These are phyloP conservation scores for Pyralis farinalis DNA, from an alignment of 2,888 invertebrate species.

Conservation along the genomic window DNA sequence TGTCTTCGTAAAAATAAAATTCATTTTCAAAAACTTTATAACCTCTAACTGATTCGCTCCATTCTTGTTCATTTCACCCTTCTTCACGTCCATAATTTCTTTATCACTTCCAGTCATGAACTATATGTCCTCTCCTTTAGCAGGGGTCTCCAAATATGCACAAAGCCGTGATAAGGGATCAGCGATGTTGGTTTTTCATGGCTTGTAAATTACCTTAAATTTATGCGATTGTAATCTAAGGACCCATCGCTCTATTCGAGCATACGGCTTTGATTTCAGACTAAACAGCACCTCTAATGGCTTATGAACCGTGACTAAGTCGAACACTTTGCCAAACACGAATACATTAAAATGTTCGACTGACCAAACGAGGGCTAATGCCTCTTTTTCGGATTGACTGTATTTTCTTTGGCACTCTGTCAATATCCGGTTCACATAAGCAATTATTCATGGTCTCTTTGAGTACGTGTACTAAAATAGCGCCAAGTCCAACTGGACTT, in stretches of 20 bases:
- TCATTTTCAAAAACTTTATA: conserved; percentile 11
- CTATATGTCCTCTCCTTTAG: no score
- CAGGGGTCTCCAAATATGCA: no score
- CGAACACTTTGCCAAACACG: conserved; percentile 6
- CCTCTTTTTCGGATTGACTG: conserved; percentile 31
- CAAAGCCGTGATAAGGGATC: conserved; percentile 17
- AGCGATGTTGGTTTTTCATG: conserved; percentile 23
- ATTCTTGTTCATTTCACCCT: conserved; percentile 2
- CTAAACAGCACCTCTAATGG: conserved; percentile 19
- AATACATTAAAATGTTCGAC: conserved; percentile 15
- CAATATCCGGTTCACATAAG: conserved; percentile 25
- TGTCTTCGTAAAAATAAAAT: conserved; percentile 5
- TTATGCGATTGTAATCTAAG: conserved; percentile 21
- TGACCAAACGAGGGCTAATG: conserved; percentile 26
- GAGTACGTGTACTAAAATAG: conserved; percentile 16
- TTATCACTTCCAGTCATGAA: conserved; percentile 1
- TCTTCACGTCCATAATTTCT: conserved; percentile 1
- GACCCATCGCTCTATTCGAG: conserved; percentile 23
- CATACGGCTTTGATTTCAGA: conserved; percentile 22
- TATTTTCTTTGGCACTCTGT: conserved; percentile 25
- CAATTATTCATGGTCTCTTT: conserved; percentile 30
- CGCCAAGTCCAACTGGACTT: conserved; percentile 24
- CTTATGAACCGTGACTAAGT: conserved; percentile 19
- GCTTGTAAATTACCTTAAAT: conserved; percentile 14
- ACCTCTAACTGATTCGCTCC: conserved; percentile 1